Evolutionary conservation across 2,113 vertebrate species (phyloP).

Genomic region (Cephalopterus ornatus): DNA sequence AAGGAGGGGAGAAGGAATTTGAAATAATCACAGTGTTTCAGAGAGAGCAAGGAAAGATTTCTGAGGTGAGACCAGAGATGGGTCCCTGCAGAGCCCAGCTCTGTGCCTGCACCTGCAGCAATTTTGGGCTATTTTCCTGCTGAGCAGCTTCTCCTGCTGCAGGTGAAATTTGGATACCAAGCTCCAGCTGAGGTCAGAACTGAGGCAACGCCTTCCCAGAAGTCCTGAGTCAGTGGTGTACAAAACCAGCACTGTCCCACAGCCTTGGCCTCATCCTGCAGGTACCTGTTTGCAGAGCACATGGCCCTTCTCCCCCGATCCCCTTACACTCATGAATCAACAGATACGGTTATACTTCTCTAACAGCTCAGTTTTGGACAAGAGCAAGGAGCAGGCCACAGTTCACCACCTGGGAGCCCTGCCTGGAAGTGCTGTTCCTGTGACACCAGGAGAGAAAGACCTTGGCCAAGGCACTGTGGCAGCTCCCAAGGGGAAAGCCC

Average conservation of each 20-base stretch:
- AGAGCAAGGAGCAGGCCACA: not conserved
- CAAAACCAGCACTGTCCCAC: not conserved
- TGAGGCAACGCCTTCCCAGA: not conserved
- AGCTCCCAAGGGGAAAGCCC: not conserved
- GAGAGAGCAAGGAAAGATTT: not conserved
- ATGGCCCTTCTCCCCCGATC: not conserved
- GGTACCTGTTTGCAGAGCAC: not conserved
- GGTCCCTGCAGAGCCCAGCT: not conserved
- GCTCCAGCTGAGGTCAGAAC: not conserved
- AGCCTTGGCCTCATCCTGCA: not conserved
- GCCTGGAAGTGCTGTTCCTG: fast-evolving
- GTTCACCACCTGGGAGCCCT: not conserved
- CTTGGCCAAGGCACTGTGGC: not conserved
- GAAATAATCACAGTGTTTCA: not conserved
- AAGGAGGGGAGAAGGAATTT: not conserved
- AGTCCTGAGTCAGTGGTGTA: too few species aligned
- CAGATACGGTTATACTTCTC: not conserved
- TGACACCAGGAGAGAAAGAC: not conserved
- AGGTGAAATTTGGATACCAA: not conserved
- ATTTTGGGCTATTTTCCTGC: not conserved
- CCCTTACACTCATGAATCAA: not conserved
- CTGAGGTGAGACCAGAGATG: not conserved
- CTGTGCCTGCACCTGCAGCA: not conserved
- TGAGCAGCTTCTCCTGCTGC: not conserved
- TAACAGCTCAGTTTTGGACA: not conserved